Base-by-base conservation (phyloP, 1,140 invertebrate genomes). In the Vollenhovia emeryi region DNA sequence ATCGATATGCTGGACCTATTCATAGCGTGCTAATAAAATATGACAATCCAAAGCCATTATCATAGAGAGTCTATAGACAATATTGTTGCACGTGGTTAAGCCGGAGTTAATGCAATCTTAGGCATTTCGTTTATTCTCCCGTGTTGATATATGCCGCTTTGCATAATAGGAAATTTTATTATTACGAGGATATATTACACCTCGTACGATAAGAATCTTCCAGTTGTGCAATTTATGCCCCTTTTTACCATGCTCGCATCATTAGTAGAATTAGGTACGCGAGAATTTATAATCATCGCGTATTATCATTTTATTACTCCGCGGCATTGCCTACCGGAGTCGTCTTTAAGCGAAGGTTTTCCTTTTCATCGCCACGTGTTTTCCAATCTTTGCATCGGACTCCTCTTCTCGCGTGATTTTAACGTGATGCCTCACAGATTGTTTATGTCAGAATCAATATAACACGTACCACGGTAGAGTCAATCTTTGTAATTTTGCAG, bases 401-500 rank as follows among this genome's bases (percentile, higher is more conserved):
- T 69, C 36, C 27, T 40, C 24, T 36, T 69, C 8, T 21, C 45
- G 15, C 13, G 2, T 43, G 5, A 11, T 71, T 80, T 43, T 80
- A n/a, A n/a, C 6, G 33, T 69, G 52, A 11, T 21, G 6, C n/a
- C 3, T 15, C 13, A 27, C 1, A 21, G 7, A 57, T 71, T 43
- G 36, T 57, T 55, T 80, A 27, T 50, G 21, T 80, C 24, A 55
- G 11, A 80, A 71, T 69, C 50, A 80, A 80, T 21, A 69, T 55
- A 80, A 40, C 75, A 79, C 4, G 64, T 57, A 21, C 18, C 6
- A 57, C n/a, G 21, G 62, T 43, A 69, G 69, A 55, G 64, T 52
- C 48, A 69, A 59, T 15, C 43, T 76, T 30, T 33, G 43, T 50
- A 66, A 79, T 66, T 68, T 50, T 79, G 33, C 21, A 33, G 1